phyloP scores from a whole-genome alignment of 2,888 invertebrate genomes.

The Argynnis bischoffii region DNA sequence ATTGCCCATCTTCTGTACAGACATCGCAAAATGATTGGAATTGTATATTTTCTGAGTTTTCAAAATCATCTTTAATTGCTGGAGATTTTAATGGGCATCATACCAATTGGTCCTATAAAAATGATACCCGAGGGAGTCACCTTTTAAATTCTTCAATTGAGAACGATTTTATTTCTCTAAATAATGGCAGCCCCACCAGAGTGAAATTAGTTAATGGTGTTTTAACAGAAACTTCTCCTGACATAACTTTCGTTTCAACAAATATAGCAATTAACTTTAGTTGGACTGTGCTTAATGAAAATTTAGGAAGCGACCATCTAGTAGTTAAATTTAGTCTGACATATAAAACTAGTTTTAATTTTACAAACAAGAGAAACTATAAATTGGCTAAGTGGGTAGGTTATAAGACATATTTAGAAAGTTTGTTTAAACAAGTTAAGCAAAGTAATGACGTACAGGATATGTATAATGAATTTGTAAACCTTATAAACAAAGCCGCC shows the following conservation, averaged over 20 bases:
- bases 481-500: not conserved
- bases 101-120: too few species aligned
- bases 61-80: too few species aligned
- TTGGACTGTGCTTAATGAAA: conserved; percentile 32
- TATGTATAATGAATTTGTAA: not conserved
- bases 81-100: too few species aligned
- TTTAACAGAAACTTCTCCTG: conserved; percentile 7
- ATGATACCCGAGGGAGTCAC: too few species aligned
- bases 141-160: too few species aligned
- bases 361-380: conserved; percentile 22
- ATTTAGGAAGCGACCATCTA: conserved; percentile 28
- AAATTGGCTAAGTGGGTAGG: conserved; percentile 23
- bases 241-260: conserved; percentile 30
- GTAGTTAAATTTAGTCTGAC: conserved; percentile 16
- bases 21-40: conserved; percentile 19
- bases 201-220: too few species aligned
- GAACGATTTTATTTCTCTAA: too few species aligned
- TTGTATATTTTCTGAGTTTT: conserved; percentile 13
- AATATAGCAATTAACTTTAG: conserved; percentile 30
- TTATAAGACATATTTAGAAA: not conserved
- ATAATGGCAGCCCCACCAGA: too few species aligned
- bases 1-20: conserved; percentile 18
- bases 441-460: not conserved
- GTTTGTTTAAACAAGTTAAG: not conserved
- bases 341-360: not conserved